Base-by-base conservation (phyloP, 2,888 invertebrate genomes). In the Gastrophysa polygoni region DNA sequence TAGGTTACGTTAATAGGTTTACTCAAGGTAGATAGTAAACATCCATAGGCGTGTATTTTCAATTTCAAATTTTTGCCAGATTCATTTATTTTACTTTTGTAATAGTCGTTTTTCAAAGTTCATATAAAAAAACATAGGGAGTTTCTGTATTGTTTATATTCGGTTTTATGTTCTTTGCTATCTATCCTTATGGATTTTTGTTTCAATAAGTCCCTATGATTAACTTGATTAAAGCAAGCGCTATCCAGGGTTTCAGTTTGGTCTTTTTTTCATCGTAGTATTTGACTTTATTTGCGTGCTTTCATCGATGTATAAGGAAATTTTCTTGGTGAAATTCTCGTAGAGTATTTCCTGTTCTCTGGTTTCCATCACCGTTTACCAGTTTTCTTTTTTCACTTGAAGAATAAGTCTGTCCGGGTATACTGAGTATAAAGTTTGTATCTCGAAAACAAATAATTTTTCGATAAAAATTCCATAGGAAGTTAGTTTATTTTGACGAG, bases 1-100 rank as follows among this genome's bases (percentile, higher is more conserved):
- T 21, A 28, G 20, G 24, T 48, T 20, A 48, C 24, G 14, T 48
- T 48, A n/a, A 48, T 48, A 11, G 48, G 21, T 48, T 21, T 48
- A 21, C 48, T 48, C 24, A 48, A 48, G 4, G n/a, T 48, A 11
- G 1, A 48, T 4, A 21, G 48, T 48, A 48, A 48, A 21, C 48
- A 21, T 48, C n/a, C 24, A 51, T 51, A 51, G 17, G 20, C 51
- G 20, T 51, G 34, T 51, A 51, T 51, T 51, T 51, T 34, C 17
- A n/a, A 38, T 38, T 38, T n/a, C 14, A 38, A 38, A 38, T 38
- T 38, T n/a, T 38, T 38, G 38, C 38, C 38, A 8, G 38, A 38
- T 38, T 38, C 38, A 38, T 20, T 46, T 46, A 20, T 46, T 46
- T 46, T 46, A 18, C 11, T 46, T 18, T 46, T 21, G 46, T 46